Conservation (phyloP, 2,888 invertebrate species). For the Sympetrum striolatum region DNA sequence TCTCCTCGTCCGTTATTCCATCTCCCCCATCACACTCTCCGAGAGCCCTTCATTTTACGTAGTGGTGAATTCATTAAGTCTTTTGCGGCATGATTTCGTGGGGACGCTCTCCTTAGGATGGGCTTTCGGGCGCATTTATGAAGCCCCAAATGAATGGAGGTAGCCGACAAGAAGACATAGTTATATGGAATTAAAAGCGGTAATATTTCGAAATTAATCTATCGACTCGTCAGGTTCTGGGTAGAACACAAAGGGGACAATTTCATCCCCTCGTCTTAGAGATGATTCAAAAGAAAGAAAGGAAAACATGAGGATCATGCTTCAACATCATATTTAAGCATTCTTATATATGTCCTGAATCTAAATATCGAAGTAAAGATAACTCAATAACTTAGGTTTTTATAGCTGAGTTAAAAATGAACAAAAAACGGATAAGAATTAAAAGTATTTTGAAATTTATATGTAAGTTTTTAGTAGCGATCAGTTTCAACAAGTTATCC, state of each 20-base stretch:
- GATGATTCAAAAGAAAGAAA: neutral
- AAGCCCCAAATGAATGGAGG: neutral
- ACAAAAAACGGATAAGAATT: too few relatives aligned
- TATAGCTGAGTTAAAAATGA: too few relatives aligned
- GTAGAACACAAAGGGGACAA: too few relatives aligned
- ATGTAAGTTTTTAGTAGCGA: too few relatives aligned
- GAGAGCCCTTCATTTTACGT: slow-evolving; percentile 2
- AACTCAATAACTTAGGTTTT: too few relatives aligned
- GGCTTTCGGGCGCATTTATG: neutral
- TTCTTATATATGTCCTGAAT: too few relatives aligned
- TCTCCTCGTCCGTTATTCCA: neutral
- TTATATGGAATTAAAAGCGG: neutral
- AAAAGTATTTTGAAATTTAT: too few relatives aligned
- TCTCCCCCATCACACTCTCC: neutral
- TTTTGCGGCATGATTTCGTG: slow-evolving; percentile 11
- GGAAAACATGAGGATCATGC: neutral
- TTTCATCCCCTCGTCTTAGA: too few relatives aligned
- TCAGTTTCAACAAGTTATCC: too few relatives aligned
- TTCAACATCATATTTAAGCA: too few relatives aligned
- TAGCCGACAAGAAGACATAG: neutral
- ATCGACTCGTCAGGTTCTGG: neutral
- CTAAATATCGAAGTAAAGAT: too few relatives aligned
- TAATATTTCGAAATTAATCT: neutral
- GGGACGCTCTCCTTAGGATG: neutral
- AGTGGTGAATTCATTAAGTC: slow-evolving; percentile 32